Base-by-base conservation (phyloP, 2,113 vertebrate species). In the Madoqua kirkii region DNA sequence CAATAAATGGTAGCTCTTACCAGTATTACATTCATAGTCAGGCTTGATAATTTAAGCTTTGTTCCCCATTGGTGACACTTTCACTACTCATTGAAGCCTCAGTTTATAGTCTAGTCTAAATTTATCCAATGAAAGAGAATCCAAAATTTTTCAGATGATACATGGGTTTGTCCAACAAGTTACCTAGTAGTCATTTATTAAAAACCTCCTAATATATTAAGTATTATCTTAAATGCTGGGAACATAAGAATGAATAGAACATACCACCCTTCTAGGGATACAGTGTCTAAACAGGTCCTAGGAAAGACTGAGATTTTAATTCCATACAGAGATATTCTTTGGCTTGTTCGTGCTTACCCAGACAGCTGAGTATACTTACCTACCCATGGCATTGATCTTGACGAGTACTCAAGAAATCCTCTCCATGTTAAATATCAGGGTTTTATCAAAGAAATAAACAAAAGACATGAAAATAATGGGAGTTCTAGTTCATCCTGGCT, bases 371-470 rank as follows among this genome's bases (percentile, higher is more conserved):
- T 17, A 59, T 19, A 48, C n/a, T 59, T 76, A 48, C 10, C 59
- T 59, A 29, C 23, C 29, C n/a, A 6, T 83, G 50, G 14, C 71
- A 31, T 7, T 45, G 64, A 76, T 48, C 60, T 64, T 45, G 43
- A 40, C 36, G 31, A 60, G 31, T 64, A 86, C 31, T 74, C 74
- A 57, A 87, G 81, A 92, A 84, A 11, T 67, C 59, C 12, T 25
- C 36, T 85, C 74, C 17, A 16, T 31, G 29, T 89, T 84, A n/a
- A 55, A 19, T 29, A 83, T 25, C 48, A 64, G 33, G 55, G 45
- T 95, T 87, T 90, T 92, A 64, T 19, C 33, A 48, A 83, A 81
- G 45, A 94, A 83, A 92, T 83, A 94, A 91, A 43, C 59, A 87
- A 74, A 93, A 43, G 25, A 19, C 52, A 81, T 48, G 45, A 64